These are phyloP conservation scores for Drosophila buzzatii DNA, from an alignment of 2,888 invertebrate genomes.

Conservation along the genomic window DNA sequence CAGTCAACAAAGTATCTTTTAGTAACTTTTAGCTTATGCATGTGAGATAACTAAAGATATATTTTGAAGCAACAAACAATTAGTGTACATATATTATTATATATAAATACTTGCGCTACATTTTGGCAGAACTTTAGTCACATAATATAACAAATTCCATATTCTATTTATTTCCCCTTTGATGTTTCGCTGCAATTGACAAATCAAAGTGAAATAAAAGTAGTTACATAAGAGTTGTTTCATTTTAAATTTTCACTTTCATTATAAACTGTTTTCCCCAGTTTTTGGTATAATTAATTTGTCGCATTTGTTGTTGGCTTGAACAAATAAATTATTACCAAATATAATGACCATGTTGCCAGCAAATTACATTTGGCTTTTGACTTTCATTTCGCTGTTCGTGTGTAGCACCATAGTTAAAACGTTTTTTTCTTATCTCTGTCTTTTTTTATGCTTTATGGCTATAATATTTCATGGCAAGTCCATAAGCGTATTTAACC, in stretches of 20 bases:
- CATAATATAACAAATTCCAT: background rate
- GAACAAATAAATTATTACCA: slow-evolving; percentile 60
- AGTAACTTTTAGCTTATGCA: background rate
- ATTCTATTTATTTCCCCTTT: background rate
- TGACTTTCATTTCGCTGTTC: slow-evolving; percentile 67
- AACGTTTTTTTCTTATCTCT: slow-evolving; percentile 7
- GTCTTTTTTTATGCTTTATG: slow-evolving; percentile 36
- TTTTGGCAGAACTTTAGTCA: background rate
- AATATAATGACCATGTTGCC: slow-evolving; percentile 42
- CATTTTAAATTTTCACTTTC: slow-evolving; percentile 71
- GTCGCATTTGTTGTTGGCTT: slow-evolving; percentile 32
- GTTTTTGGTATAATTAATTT: slow-evolving; percentile 67
- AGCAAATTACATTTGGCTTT: slow-evolving; percentile 58
- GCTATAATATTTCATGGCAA: slow-evolving; percentile 40
- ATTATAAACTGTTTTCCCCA: slow-evolving; percentile 52
- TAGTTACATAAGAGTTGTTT: background rate
- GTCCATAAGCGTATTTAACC: slow-evolving; percentile 42
- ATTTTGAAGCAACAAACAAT: too few species aligned
- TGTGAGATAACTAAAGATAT: background rate
- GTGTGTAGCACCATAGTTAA: slow-evolving; percentile 40
- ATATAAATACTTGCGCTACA: background rate
- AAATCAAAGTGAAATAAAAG: background rate
- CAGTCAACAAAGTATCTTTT: too few species aligned
- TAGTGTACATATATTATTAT: background rate
- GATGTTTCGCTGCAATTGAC: slow-evolving; percentile 14